Percentiles rank a stretch among this genome's conserved stretches.
Conservation (phyloP, 2,888 invertebrate species). For the Orthosia cruda region DNA sequence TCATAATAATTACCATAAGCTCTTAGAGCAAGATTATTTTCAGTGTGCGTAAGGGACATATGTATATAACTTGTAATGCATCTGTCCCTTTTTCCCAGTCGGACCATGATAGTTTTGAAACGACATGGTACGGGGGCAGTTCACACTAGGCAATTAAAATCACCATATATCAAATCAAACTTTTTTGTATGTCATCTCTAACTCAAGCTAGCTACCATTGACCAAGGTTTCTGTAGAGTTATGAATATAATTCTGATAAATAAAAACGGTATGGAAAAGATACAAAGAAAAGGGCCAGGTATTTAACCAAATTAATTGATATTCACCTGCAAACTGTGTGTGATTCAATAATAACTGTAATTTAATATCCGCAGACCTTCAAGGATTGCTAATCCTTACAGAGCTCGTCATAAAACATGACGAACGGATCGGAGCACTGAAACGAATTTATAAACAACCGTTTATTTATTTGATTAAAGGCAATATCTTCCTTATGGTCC, state of each 20-base stretch:
- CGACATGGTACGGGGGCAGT: too few species aligned
- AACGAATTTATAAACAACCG: conserved; percentile 49
- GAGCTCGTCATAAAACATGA: conserved; percentile 37
- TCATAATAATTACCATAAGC: too few species aligned
- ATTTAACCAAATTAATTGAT: not conserved
- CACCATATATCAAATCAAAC: not conserved
- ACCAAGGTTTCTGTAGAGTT: not conserved
- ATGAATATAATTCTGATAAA: not conserved
- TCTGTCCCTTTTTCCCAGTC: too few species aligned
- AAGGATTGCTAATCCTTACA: conserved; percentile 25
- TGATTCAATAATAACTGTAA: conserved; percentile 7
- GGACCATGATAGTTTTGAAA: too few species aligned
- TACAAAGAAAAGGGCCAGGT: not conserved
- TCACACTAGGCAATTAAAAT: not conserved
- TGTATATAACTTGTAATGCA: too few species aligned
- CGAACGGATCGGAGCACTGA: conserved; percentile 20
- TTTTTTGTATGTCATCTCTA: not conserved
- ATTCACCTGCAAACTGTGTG: not conserved
- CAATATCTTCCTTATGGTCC: conserved; percentile 44
- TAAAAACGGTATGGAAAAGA: not conserved
- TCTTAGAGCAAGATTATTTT: too few species aligned
- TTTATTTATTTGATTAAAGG: conserved; percentile 44
- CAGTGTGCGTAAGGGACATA: too few species aligned
- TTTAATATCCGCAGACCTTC: conserved; percentile 2
- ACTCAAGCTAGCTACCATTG: not conserved